Evolutionary conservation across 1,140 invertebrate genomes (phyloP).

Genomic region (Listronotus bonariensis): DNA sequence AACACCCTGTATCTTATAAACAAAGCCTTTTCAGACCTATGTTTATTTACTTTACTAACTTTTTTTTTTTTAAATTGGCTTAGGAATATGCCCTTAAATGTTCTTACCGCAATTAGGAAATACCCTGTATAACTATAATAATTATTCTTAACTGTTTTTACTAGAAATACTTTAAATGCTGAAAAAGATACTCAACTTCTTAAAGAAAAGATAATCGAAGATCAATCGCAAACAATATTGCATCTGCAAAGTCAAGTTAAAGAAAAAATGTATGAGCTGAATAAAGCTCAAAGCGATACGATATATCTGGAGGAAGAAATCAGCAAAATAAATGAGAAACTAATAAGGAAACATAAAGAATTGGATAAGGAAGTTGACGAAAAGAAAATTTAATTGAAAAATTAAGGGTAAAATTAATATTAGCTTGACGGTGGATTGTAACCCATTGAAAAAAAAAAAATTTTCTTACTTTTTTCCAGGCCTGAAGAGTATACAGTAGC

Average conservation of each 20-base stretch:
- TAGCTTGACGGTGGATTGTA: too few relatives aligned
- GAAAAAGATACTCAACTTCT: conserved; percentile 41
- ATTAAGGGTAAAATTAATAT: conserved; percentile 37
- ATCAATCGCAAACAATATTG: conserved; percentile 42
- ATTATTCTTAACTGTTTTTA: conserved; percentile 21
- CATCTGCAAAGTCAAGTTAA: conserved; percentile 38
- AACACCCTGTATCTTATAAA: too few relatives aligned
- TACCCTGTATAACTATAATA: too few relatives aligned
- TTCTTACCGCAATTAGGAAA: too few relatives aligned
- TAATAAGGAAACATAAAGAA: conserved; percentile 34
- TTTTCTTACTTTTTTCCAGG: too few relatives aligned
- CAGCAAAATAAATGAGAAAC: conserved; percentile 29
- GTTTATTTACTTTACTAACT: too few relatives aligned
- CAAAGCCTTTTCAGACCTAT: too few relatives aligned
- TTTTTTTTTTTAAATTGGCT: too few relatives aligned
- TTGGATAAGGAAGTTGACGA: conserved; percentile 34
- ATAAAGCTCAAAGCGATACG: conserved; percentile 24
- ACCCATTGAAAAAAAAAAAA: too few relatives aligned
- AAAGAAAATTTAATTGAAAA: conserved; percentile 34
- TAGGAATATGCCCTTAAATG: too few relatives aligned
- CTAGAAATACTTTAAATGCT: conserved; percentile 36
- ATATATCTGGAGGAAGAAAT: conserved; percentile 30
- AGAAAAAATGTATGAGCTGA: conserved; percentile 34
- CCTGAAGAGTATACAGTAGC: too few relatives aligned
- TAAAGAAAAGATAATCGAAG: conserved; percentile 48